A percentile compares a stretch with the other conserved stretches of the same genome.
phyloP scores from a whole-genome alignment of 2,797 vertebrate genomes.

The Tiaroga cobitis region DNA sequence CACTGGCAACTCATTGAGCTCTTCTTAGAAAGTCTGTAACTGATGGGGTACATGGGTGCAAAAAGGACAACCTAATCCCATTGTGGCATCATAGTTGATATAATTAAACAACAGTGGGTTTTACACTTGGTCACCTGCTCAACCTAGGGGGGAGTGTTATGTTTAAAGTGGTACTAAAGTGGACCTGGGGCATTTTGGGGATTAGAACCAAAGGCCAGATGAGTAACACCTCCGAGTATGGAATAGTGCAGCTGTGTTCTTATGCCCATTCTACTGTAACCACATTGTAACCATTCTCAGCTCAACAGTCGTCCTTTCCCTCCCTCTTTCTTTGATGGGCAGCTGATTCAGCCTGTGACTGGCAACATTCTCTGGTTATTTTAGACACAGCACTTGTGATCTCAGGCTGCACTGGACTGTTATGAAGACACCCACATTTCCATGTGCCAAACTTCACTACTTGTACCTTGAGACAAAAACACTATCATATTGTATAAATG shows the following conservation, averaged over 20 bases:
- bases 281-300: slow-evolving; percentile 19
- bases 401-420: background rate
- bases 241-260: slow-evolving; percentile 25
- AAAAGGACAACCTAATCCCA: slow-evolving; percentile 44
- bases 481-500: background rate
- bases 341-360: slow-evolving; percentile 49
- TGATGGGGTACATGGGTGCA: slow-evolving; percentile 14
- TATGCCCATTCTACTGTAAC: background rate
- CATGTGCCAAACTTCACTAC: background rate
- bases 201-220: slow-evolving; percentile 28
- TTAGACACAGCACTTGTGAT: slow-evolving; percentile 42
- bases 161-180: slow-evolving; percentile 25
- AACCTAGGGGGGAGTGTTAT: background rate
- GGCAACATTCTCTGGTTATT: slow-evolving; percentile 39
- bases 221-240: slow-evolving; percentile 10
- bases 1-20: slow-evolving; percentile 5
- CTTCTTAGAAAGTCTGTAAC: slow-evolving; percentile 7
- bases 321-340: slow-evolving; percentile 38
- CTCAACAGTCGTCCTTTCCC: slow-evolving; percentile 14
- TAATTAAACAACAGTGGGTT: slow-evolving; percentile 53
- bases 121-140: slow-evolving; percentile 45
- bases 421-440: slow-evolving; percentile 4
- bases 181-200: background rate
- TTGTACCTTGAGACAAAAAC: background rate
- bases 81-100: slow-evolving; percentile 47